Conservation (phyloP, 2,113 vertebrate species). For the Hemichromis elongatus region DNA sequence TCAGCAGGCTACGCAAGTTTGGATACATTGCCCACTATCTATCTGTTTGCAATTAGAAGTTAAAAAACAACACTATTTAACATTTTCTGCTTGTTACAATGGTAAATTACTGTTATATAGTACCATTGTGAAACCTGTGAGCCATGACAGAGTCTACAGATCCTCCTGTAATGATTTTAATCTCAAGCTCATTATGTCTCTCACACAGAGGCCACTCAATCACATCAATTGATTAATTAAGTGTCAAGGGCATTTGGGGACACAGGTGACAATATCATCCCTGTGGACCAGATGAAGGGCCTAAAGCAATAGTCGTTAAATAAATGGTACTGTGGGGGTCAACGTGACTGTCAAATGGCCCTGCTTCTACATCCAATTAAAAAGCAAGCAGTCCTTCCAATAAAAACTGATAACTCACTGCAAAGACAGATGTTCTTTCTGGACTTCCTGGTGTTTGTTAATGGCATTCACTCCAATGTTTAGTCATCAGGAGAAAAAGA, state of each 20-base stretch:
- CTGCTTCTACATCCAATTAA: slow-evolving; percentile 29
- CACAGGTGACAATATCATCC: slow-evolving; percentile 40
- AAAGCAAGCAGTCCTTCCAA: slow-evolving; percentile 15
- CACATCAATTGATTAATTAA: slow-evolving; percentile 67
- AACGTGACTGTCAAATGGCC: slow-evolving; percentile 1
- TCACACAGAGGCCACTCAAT: slow-evolving; percentile 54
- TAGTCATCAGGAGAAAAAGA: slow-evolving; percentile 17
- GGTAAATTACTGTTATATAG: background rate
- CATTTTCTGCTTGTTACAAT: background rate
- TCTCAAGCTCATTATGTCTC: slow-evolving; percentile 63
- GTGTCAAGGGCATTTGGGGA: slow-evolving; percentile 45
- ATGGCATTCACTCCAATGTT: background rate
- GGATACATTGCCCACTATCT: background rate
- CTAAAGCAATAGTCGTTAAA: slow-evolving; percentile 34
- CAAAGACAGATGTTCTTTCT: slow-evolving; percentile 32
- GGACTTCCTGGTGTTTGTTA: background rate
- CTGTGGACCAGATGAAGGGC: background rate
- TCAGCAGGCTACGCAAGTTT: background rate
- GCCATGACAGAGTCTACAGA: slow-evolving; percentile 4
- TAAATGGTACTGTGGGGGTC: slow-evolving; percentile 28
- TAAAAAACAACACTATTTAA: background rate
- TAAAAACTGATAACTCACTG: slow-evolving; percentile 18
- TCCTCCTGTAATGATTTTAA: slow-evolving; percentile 56
- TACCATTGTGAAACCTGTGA: background rate
- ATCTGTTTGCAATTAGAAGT: background rate